Base-by-base conservation (phyloP, 1,140 invertebrate species). In the Euwallacea similis region DNA sequence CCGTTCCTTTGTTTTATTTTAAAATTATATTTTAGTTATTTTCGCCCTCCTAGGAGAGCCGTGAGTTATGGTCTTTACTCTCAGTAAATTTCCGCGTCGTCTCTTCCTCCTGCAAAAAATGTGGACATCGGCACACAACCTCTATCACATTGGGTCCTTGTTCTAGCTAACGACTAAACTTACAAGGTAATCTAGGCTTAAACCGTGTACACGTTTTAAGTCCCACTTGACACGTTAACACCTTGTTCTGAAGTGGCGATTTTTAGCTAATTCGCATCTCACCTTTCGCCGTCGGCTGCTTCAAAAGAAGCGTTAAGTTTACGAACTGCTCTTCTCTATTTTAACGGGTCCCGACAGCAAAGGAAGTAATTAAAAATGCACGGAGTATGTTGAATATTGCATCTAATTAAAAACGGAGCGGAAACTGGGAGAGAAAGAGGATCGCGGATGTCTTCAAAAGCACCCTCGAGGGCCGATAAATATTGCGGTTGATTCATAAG, bases 381-480 rank as follows among this genome's bases (percentile, higher is more conserved):
- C 72, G 70, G 66, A 75, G 69, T 68, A 69, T 61, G 72, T 71
- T 73, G 69, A 75, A 75, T 73, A 75, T 73, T 73, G 68, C 74
- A 75, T 75, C 74, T 75, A 73, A 75, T 75, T 75, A 75, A 75
- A 75, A 71, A 61, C 63, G 60, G 64, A 64, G 58, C 43, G 63
- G 44, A 50, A 66, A 65, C 62, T 43, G 64, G 44, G 43, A 44
- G 59, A 71, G 65, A 56, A 42, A 59, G 55, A 55, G 63, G 67
- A 71, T 71, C 59, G 66, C 70, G 44, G 66, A 68, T 65, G 62
- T 74, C 70, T 74, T 69, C 69, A 69, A 68, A 74, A 72, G 65
- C 65, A 74, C 71, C 64, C 71, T 60, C 15, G 73, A 53, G 73
- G 67, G 63, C 64, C 64, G 65, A 74, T 74, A 74, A 74, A 74